Evolutionary conservation across 2,888 invertebrate genomes (phyloP).

Genomic region (Choristoneura rosaceana): DNA sequence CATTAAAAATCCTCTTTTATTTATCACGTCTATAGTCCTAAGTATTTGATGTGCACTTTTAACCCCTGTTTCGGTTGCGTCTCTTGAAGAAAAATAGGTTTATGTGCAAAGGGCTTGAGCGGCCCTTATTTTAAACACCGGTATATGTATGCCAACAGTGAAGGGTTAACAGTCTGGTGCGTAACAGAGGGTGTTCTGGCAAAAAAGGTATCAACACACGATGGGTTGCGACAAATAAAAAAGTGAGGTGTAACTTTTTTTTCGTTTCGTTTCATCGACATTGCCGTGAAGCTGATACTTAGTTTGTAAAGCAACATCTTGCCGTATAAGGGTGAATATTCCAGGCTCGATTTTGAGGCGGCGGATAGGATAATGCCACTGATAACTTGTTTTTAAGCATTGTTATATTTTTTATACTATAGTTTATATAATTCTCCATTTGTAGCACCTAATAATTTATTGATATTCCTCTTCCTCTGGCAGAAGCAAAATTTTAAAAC

Average conservation of each 20-base stretch:
- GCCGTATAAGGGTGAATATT: no score
- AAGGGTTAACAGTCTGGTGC: conserved; percentile 81
- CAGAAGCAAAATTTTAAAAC: no score
- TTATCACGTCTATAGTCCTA: conserved; percentile 38
- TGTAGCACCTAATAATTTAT: no score
- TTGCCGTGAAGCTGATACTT: background rate
- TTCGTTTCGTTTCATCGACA: background rate
- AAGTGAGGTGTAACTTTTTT: background rate
- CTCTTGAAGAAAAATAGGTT: conserved; percentile 46
- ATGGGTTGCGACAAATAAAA: conserved; percentile 61
- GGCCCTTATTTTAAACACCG: conserved; percentile 64
- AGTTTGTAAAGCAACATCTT: background rate
- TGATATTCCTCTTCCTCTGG: no score
- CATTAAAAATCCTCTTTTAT: conserved; percentile 35
- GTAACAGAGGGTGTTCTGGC: conserved; percentile 66
- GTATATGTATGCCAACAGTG: conserved; percentile 67
- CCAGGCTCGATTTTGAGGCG: no score
- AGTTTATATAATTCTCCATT: no score
- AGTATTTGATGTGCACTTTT: conserved; percentile 43
- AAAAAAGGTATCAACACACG: conserved; percentile 59
- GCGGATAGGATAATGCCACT: no score
- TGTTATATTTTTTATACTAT: no score
- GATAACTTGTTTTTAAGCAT: no score
- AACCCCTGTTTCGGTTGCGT: conserved; percentile 49
- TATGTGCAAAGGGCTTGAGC: conserved; percentile 63